Percentiles rank a stretch among this genome's conserved stretches.
These are phyloP conservation scores for Channa argus DNA, from an alignment of 2,113 vertebrate genomes.

Conservation along the genomic window DNA sequence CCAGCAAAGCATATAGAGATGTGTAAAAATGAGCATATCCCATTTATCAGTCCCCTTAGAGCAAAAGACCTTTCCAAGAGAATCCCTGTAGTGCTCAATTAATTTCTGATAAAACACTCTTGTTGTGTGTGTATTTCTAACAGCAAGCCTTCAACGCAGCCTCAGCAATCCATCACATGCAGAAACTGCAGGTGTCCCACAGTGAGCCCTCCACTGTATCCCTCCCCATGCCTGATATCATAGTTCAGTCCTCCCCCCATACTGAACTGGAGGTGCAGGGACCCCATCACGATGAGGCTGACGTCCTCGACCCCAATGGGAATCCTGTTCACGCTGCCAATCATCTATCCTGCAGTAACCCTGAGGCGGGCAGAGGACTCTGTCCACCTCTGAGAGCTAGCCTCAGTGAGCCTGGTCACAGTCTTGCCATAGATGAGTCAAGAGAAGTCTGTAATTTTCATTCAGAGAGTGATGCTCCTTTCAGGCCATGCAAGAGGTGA, in stretches of 20 bases:
- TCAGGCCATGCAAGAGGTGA: slow-evolving; percentile 57
- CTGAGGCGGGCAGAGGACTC: slow-evolving; percentile 25
- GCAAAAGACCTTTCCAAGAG: too few species aligned
- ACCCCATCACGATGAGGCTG: neutral
- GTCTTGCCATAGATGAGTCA: slow-evolving; percentile 32
- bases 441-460: slow-evolving; percentile 26
- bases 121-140: slow-evolving; percentile 24
- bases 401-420: slow-evolving; percentile 53
- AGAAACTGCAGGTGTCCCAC: slow-evolving; percentile 86
- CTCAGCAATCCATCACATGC: slow-evolving; percentile 89
- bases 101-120: too few species aligned
- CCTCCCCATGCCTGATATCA: slow-evolving; percentile 48
- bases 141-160: slow-evolving; percentile 92
- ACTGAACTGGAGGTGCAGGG: neutral
- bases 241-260: slow-evolving; percentile 62
- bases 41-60: too few species aligned
- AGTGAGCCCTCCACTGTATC: slow-evolving; percentile 22
- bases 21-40: too few species aligned
- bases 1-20: too few species aligned
- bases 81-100: too few species aligned
- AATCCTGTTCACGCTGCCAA: neutral
- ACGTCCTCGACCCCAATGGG: slow-evolving; percentile 67
- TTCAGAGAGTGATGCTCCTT: slow-evolving; percentile 45
- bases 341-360: neutral
- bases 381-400: slow-evolving; percentile 45